Evolutionary conservation across 2,113 vertebrate species (phyloP), one percentile per base, ranked within the genome.

Genomic region (Diphyllodes magnificus): DNA sequence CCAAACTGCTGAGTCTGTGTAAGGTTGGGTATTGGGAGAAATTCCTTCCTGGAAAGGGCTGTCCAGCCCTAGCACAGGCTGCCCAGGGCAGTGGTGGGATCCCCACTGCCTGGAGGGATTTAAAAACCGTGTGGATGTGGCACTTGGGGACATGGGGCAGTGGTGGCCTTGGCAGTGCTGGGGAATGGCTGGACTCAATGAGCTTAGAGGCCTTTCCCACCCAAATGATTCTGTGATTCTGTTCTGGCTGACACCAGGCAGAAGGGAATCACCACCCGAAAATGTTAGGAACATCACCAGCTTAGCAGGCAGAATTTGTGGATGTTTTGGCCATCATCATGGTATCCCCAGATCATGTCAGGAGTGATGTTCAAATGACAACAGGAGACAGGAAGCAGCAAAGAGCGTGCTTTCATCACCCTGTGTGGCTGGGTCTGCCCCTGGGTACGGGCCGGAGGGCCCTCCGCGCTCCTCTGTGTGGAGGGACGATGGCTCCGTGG

Each of bases 321-420:
- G 33, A 15, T 1, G 1, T 19, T 81, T 23, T 22, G 70, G 21
- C 12, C 8, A 10, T 42, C 7, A 1, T 14, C 20, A 1, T 1
- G 3, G n/a, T 33, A 12, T 25, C 40, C 28, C 16, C 28, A 5
- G 20, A 10, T 75, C 28, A 4, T 1, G 3, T 5, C 12, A 61
- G 60, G 44, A 11, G 47, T 4, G 13, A 21, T 10, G 47, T 13
- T 44, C 22, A 17, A 7, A 21, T 21, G 31, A 11, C 7, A 7
- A 0, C 2, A 16, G 27, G 51, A n/a, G 63, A 11, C 13, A 20
- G 27, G 69, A 6, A 6, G 7, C 1, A 23, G 30, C 24, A 18
- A 31, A 44, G 50, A 72, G 25, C 1, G 0, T 2, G 31, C 35
- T 39, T 6, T 28, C 31, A 17, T n/a, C 40, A 4, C 10, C 15